Evolutionary conservation across 1,140 invertebrate species (phyloP).

Genomic region (Panagrolaimus sp.): DNA sequence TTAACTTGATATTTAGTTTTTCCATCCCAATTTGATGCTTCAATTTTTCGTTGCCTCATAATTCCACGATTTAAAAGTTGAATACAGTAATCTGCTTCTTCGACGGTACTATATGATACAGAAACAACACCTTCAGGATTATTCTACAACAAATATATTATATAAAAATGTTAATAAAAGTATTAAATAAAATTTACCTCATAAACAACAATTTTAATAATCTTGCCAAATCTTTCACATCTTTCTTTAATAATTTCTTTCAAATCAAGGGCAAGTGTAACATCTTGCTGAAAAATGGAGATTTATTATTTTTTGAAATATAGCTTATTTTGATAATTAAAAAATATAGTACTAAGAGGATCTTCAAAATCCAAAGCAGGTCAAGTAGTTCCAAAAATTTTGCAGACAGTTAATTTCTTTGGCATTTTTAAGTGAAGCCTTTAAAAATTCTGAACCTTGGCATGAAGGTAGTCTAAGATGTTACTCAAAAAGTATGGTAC

Average conservation of each 20-base stretch:
- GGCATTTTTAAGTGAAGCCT: too few relatives aligned
- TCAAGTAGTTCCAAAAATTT: too few relatives aligned
- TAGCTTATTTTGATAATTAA: conserved; percentile 1
- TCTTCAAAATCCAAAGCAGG: too few relatives aligned
- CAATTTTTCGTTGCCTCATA: conserved; percentile 78
- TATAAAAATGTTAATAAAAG: conserved; percentile 13
- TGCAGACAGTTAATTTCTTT: too few relatives aligned
- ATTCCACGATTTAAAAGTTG: conserved; percentile 81
- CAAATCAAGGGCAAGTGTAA: conserved; percentile 79
- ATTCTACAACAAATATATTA: conserved; percentile 65
- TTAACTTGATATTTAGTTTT: conserved; percentile 76
- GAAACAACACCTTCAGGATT: conserved; percentile 89
- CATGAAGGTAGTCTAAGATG: too few relatives aligned
- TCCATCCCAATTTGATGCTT: conserved; percentile 87
- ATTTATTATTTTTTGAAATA: neutral
- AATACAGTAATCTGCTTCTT: conserved; percentile 83
- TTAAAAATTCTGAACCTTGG: too few relatives aligned
- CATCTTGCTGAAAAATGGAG: conserved; percentile 66
- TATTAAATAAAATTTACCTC: conserved; percentile 70
- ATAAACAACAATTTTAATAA: conserved; percentile 83
- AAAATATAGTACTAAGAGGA: too few relatives aligned
- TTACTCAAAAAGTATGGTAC: too few relatives aligned
- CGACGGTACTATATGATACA: conserved; percentile 80
- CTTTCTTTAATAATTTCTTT: conserved; percentile 83
- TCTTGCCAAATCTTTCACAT: conserved; percentile 82